Base-by-base conservation (phyloP, 2,888 invertebrate species). In the Fabriciana adippe region DNA sequence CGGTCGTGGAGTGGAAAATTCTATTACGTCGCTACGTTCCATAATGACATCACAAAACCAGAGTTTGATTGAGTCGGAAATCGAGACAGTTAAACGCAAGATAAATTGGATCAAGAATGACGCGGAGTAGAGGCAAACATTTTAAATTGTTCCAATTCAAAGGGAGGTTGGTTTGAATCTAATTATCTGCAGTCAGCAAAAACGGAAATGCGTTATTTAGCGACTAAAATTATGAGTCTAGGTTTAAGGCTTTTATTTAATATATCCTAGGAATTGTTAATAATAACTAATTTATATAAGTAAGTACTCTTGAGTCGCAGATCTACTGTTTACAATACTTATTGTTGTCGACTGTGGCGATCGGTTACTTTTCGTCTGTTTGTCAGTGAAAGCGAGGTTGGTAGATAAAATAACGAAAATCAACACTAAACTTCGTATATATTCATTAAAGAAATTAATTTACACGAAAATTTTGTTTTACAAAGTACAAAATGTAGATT, bases 11-110 rank as follows among this genome's bases (percentile, higher is more conserved):
- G 60, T 13, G 41, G 45, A 26, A 60, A 64, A 64, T 64, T 54
- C 51, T 48, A 68, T 68, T 35, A 68, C 55, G n/a, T 45, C 15
- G 18, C 55, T 55, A 55, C 61, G 55, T 65, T 62, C 54, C 56
- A 53, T 53, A 65, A 65, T 62, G 65, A 48, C 55, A 50, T 68
- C 41, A 64, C 64, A 65, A 55, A 62, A 65, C 16, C 61, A 53
- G 56, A 57, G 56, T 65, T 68, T 41, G 68, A 68, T 68, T 61
- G 62, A 68, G 56, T 53, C 65, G 68, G 68, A 68, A 65, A 68
- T 68, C 56, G 68, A 65, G 65, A 68, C 65, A 62, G 60, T 65
- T 65, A 57, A 67, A 61, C 61, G 60, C 31, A 65, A 65, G 61
- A 65, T 66, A 68, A 68, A 68, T 65, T 64, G 50, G 55, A 68